Percentiles rank a stretch among this genome's conserved stretches.
phyloP scores from a whole-genome alignment of 2,888 invertebrate species.

The Drepanosiphum platanoidis region DNA sequence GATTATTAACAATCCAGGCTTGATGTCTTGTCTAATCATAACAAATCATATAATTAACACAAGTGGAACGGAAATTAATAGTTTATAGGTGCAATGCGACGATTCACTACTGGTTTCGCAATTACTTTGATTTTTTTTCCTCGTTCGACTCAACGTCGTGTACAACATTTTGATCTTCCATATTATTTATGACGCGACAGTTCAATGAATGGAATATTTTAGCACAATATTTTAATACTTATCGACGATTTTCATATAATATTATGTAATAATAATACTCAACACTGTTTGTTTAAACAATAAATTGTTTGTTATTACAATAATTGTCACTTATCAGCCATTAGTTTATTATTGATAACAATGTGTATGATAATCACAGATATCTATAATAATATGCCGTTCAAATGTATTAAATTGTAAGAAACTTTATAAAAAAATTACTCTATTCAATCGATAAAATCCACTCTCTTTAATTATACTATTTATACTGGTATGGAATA shows the following conservation, averaged over 20 bases:
- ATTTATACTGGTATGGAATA: too few relatives aligned
- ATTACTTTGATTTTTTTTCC: neutral
- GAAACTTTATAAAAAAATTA: too few relatives aligned
- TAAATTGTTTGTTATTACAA: neutral
- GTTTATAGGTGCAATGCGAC: neutral
- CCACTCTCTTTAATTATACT: too few relatives aligned
- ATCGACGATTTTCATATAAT: neutral
- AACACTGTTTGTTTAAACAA: neutral
- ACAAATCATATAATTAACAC: neutral
- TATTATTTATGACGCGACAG: neutral
- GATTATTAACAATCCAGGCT: conserved; percentile 11
- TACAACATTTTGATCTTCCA: neutral
- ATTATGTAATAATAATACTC: neutral
- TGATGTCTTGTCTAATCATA: neutral
- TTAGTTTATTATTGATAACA: too few relatives aligned
- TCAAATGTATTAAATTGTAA: too few relatives aligned
- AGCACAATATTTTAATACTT: too few relatives aligned
- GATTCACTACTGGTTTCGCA: neutral
- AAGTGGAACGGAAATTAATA: neutral
- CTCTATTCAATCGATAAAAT: too few relatives aligned
- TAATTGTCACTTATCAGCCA: neutral
- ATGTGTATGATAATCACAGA: too few relatives aligned
- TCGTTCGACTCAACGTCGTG: neutral
- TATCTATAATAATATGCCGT: too few relatives aligned
- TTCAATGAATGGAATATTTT: neutral